These are phyloP conservation scores for Latrodectus geometricus DNA, from an alignment of 1,140 invertebrate genomes.

Conservation along the genomic window DNA sequence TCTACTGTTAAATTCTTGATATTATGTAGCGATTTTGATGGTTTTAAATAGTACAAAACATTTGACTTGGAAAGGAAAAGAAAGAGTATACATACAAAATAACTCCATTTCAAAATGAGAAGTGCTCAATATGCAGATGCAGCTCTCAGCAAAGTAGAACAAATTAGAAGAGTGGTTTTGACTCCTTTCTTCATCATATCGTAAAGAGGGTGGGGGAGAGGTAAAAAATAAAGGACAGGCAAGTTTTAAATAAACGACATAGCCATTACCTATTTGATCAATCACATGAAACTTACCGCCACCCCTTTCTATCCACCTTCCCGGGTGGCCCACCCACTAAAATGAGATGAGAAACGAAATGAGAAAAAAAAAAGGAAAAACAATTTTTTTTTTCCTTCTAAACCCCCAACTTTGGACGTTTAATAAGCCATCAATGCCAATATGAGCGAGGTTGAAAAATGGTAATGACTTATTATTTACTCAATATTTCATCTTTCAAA, in stretches of 20 bases:
- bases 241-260: slow-evolving; percentile 61
- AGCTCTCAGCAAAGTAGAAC: slow-evolving; percentile 8
- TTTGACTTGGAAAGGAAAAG: too few species aligned
- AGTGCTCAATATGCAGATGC: not conserved
- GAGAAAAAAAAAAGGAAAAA: slow-evolving; percentile 27
- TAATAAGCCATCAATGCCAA: slow-evolving; percentile 62
- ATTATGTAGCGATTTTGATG: too few species aligned
- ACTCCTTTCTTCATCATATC: not conserved
- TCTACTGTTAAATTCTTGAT: too few species aligned
- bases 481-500: slow-evolving; percentile 61
- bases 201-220: not conserved
- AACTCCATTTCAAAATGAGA: not conserved
- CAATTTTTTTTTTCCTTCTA: slow-evolving; percentile 6
- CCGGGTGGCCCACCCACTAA: slow-evolving; percentile 31
- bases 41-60: too few species aligned
- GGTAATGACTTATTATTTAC: slow-evolving; percentile 62
- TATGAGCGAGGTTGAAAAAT: slow-evolving; percentile 48
- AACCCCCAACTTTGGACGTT: slow-evolving; percentile 25
- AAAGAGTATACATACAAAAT: too few species aligned
- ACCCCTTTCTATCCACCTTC: not conserved
- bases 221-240: slow-evolving; percentile 18
- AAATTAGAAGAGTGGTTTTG: slow-evolving; percentile 52
- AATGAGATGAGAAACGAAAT: slow-evolving; percentile 8
- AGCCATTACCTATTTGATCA: slow-evolving; percentile 61
- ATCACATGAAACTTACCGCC: slow-evolving; percentile 20